A percentile compares a stretch with the other conserved stretches of the same genome.
phyloP scores from a whole-genome alignment of 1,140 invertebrate genomes.

The Coptotermes formosanus region DNA sequence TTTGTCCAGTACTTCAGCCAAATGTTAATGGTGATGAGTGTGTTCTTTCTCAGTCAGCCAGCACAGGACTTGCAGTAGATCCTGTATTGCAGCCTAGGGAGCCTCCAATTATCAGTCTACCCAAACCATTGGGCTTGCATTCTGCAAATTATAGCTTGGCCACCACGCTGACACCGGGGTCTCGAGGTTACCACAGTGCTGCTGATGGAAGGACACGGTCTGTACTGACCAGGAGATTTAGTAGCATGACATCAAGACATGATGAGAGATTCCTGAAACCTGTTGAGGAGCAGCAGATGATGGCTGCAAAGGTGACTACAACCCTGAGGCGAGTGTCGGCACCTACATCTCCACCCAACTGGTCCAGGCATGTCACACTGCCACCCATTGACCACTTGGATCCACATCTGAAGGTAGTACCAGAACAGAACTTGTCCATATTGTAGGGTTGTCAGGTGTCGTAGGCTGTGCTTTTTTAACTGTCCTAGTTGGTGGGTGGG shows the following conservation, averaged over 20 bases:
- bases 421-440: neutral
- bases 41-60: neutral
- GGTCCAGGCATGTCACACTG: constrained; percentile 19
- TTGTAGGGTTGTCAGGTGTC: neutral
- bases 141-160: neutral
- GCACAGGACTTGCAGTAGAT: neutral
- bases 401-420: neutral
- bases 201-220: neutral
- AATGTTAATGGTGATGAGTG: neutral
- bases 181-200: neutral
- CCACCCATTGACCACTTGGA: constrained; percentile 21
- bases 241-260: neutral
- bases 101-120: neutral
- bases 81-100: neutral
- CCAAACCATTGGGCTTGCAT: neutral
- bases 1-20: neutral
- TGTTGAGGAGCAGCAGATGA: neutral
- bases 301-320: neutral
- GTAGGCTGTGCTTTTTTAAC: neutral
- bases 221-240: neutral
- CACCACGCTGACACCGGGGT: neutral
- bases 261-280: neutral
- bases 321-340: neutral
- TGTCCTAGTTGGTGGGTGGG: neutral
- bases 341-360: neutral